phyloP scores from a whole-genome alignment of 2,797 vertebrate species.

The Sebastes minor region DNA sequence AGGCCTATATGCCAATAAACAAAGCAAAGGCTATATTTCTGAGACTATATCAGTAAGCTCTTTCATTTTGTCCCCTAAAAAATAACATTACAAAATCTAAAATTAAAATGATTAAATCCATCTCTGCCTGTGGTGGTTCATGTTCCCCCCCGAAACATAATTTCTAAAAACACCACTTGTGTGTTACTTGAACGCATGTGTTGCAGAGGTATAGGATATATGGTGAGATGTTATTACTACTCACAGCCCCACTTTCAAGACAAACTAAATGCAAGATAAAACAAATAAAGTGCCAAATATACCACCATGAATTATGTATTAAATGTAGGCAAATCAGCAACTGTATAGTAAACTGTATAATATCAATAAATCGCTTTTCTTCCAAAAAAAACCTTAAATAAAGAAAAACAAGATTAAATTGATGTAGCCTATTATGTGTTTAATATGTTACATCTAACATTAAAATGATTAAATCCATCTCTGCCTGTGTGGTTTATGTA shows the following conservation, averaged over 20 bases:
- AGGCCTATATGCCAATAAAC: too few relatives aligned
- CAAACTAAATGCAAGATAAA: background rate
- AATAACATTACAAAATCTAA: background rate
- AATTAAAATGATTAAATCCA: background rate
- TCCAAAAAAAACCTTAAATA: background rate
- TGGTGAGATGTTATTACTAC: too few relatives aligned
- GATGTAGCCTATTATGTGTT: too few relatives aligned
- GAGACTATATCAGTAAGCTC: background rate
- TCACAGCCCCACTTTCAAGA: background rate
- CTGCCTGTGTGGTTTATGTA: constrained; percentile 16
- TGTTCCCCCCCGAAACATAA: background rate
- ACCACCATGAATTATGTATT: background rate
- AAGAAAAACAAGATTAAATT: background rate
- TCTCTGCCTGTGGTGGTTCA: background rate
- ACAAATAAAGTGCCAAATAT: background rate
- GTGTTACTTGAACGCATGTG: too few relatives aligned
- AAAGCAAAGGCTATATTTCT: too few relatives aligned
- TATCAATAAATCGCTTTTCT: background rate
- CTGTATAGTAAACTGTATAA: too few relatives aligned
- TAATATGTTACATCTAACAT: background rate
- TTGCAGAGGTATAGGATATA: too few relatives aligned
- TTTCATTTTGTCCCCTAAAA: background rate
- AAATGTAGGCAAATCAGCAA: background rate
- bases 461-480: background rate
- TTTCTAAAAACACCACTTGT: constrained; percentile 8